Conservation (phyloP, 2,113 vertebrate species). For the Oreotrochilus melanogaster region DNA sequence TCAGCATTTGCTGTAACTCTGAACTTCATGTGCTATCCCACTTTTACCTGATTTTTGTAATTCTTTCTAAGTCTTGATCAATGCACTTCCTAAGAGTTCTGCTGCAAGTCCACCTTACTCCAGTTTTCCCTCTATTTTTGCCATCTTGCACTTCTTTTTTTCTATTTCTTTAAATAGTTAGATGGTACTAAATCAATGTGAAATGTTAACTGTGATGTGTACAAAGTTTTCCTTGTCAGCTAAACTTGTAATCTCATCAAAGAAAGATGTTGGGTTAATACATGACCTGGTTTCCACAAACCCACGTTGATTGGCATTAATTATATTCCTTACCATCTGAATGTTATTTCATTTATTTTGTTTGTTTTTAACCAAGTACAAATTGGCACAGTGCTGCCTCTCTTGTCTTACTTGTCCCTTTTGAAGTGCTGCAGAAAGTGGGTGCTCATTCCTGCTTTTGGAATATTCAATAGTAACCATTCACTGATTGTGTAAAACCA, state of each 20-base stretch:
- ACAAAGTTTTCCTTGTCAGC: not conserved
- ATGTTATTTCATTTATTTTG: not conserved
- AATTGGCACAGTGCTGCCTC: not conserved
- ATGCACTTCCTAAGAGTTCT: not conserved
- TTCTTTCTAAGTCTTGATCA: not conserved
- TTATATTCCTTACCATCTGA: not conserved
- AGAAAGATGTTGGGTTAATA: not conserved
- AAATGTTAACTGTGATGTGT: not conserved
- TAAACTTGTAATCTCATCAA: not conserved
- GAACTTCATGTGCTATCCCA: not conserved
- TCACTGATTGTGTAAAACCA: fast-evolving
- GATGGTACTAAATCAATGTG: not conserved
- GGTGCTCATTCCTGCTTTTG: not conserved
- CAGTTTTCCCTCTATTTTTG: not conserved
- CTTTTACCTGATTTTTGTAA: not conserved
- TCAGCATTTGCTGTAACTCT: not conserved
- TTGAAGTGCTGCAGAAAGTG: not conserved
- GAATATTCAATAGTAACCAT: not conserved
- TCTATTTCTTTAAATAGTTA: not conserved
- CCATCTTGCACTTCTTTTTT: not conserved
- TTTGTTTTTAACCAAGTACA: not conserved
- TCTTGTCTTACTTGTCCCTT: not conserved
- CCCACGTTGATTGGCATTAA: constrained; percentile 14
- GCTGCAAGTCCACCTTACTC: not conserved
- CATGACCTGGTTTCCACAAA: constrained; percentile 47